These are phyloP conservation scores for Heliconius charithonia DNA, from an alignment of 2,888 invertebrate genomes.

Conservation along the genomic window DNA sequence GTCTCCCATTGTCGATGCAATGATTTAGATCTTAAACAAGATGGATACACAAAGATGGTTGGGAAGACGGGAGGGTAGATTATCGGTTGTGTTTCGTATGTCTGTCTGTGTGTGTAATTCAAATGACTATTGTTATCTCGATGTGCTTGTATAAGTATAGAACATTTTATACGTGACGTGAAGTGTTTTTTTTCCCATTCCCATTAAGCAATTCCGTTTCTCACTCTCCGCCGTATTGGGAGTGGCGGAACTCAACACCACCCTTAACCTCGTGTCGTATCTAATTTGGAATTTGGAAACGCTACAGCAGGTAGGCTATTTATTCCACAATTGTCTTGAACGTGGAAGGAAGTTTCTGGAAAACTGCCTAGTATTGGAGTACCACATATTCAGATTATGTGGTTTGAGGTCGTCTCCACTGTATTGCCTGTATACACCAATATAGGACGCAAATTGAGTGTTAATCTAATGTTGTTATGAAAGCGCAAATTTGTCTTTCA, in stretches of 20 bases:
- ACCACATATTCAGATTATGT: neutral
- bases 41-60: neutral
- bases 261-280: neutral
- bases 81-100: neutral
- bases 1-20: conserved; percentile 42
- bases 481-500: no score
- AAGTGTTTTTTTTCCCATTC: neutral
- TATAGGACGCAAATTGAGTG: no score
- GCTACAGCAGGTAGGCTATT: neutral
- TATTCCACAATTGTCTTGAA: neutral
- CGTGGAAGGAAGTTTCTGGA: neutral
- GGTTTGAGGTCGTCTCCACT: conserved; percentile 1
- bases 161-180: neutral
- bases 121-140: neutral
- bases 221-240: no score
- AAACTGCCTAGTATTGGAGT: neutral
- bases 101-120: neutral
- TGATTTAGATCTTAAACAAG: conserved; percentile 29
- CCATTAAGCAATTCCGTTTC: no score
- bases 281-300: neutral
- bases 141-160: neutral
- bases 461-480: no score
- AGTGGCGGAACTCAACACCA: no score
- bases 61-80: neutral
- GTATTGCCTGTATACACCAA: neutral